phyloP scores from a whole-genome alignment of 2,888 invertebrate genomes.

The Chydorus sphaericus region DNA sequence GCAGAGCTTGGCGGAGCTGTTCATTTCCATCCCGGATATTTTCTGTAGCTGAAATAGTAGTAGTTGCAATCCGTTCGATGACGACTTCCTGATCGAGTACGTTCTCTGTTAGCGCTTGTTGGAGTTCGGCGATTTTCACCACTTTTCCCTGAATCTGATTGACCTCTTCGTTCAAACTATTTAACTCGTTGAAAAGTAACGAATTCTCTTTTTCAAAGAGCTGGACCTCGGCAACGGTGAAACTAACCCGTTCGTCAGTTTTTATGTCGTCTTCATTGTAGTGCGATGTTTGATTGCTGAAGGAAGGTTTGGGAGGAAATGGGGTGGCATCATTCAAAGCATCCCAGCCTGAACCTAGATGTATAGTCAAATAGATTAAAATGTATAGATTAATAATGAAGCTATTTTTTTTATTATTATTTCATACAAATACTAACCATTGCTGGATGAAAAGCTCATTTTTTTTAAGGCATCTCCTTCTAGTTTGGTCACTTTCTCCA shows the following conservation, averaged over 20 bases:
- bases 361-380: too few species aligned
- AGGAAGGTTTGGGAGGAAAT: too few species aligned
- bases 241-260: conserved; percentile 37
- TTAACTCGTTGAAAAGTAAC: conserved; percentile 69
- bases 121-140: conserved; percentile 84
- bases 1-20: conserved; percentile 91
- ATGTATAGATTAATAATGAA: too few species aligned
- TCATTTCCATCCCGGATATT: conserved; percentile 94
- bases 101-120: conserved; percentile 91
- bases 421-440: not conserved
- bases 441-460: too few species aligned
- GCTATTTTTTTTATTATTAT: too few species aligned
- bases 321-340: too few species aligned
- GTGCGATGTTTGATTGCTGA: too few species aligned
- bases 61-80: conserved; percentile 75
- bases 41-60: conserved; percentile 81
- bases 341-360: too few species aligned
- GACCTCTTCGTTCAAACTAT: conserved; percentile 78
- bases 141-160: conserved; percentile 82
- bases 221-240: conserved; percentile 76
- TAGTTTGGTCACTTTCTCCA: conserved; percentile 59
- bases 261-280: conserved; percentile 8
- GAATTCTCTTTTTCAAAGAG: conserved; percentile 86
- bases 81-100: conserved; percentile 85
- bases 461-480: conserved; percentile 12